Conservation (phyloP, 2,797 vertebrate species). For the Dendrocincla tyrannina region DNA sequence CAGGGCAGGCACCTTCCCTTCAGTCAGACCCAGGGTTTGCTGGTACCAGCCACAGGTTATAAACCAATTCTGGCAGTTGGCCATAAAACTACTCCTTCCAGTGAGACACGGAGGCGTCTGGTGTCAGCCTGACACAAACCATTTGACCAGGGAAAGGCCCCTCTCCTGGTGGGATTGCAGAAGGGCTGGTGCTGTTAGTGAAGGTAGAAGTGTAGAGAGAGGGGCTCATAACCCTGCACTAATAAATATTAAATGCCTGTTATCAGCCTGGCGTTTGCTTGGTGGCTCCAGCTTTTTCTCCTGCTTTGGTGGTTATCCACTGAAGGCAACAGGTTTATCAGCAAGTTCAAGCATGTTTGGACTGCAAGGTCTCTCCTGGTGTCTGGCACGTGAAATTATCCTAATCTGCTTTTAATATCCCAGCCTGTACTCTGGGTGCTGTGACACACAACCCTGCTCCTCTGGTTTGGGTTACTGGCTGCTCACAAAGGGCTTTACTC, state of each 20-base stretch:
- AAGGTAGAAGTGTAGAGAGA: not conserved
- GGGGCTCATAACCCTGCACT: slow-evolving; percentile 19
- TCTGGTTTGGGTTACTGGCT: slow-evolving; percentile 24
- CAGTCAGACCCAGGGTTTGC: slow-evolving; percentile 22
- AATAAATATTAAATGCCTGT: slow-evolving; percentile 54
- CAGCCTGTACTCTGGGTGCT: not conserved
- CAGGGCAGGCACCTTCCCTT: slow-evolving; percentile 65
- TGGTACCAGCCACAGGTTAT: slow-evolving; percentile 66
- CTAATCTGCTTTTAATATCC: slow-evolving; percentile 33
- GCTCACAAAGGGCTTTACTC: slow-evolving; percentile 21
- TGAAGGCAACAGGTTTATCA: slow-evolving; percentile 55
- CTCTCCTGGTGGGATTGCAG: slow-evolving; percentile 36
- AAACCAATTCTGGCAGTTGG: slow-evolving; percentile 63
- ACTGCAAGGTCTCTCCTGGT: slow-evolving; percentile 28
- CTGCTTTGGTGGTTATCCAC: slow-evolving; percentile 36
- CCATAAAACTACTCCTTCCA: slow-evolving; percentile 61
- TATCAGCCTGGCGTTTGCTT: slow-evolving; percentile 39
- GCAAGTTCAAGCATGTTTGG: slow-evolving; percentile 65
- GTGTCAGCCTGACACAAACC: slow-evolving; percentile 71
- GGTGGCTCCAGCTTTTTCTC: not conserved
- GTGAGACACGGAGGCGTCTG: slow-evolving; percentile 60
- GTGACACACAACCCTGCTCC: not conserved
- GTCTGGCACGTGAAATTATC: slow-evolving; percentile 40
- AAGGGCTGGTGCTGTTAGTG: not conserved
- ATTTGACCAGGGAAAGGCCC: slow-evolving; percentile 48